Evolutionary conservation across 2,113 vertebrate species (phyloP).

Genomic region (Callithrix jacchus): DNA sequence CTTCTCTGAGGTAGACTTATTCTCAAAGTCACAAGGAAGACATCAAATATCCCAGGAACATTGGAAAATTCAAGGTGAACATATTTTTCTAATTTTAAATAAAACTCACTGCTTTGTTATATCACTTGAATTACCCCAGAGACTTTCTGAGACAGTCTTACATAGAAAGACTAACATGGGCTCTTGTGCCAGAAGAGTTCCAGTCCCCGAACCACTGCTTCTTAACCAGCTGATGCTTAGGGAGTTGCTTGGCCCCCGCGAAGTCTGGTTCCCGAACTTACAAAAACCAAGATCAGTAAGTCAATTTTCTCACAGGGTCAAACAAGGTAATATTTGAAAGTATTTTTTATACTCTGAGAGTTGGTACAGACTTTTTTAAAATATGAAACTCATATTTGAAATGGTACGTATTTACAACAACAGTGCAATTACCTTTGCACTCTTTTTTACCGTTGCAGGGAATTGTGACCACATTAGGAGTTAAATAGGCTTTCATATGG

Average conservation of each 20-base stretch:
- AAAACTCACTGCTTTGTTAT: not conserved
- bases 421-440: not conserved
- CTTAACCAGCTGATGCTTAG: not conserved
- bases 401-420: not conserved
- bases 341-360: not conserved
- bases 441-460: not conserved
- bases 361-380: not conserved
- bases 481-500: not conserved
- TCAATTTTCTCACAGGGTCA: not conserved
- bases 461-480: not conserved
- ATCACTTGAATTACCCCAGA: not conserved
- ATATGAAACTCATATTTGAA: not conserved
- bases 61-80: slow-evolving; percentile 3
- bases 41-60: not conserved
- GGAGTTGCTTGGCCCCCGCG: not conserved
- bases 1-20: not conserved
- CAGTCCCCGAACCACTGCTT: not conserved
- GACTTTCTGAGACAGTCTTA: not conserved
- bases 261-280: not conserved
- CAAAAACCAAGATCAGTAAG: not conserved
- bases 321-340: not conserved
- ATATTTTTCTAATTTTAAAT: slow-evolving; percentile 7
- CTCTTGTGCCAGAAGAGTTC: not conserved
- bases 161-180: not conserved
- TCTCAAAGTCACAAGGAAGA: not conserved